Base-by-base conservation (phyloP, 2,113 vertebrate species). In the Lophura nycthemera region DNA sequence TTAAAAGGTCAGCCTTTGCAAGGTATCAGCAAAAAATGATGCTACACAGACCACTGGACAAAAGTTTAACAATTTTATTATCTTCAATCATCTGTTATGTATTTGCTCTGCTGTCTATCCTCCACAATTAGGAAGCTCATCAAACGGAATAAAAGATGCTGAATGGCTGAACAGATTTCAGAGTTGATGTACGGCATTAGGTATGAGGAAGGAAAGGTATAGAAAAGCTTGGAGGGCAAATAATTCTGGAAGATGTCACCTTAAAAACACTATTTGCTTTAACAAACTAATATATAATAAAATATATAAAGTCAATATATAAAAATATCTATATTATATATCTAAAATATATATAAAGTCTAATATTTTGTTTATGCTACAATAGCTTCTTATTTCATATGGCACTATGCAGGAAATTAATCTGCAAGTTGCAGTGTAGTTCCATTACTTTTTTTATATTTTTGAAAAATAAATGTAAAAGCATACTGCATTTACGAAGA, bases 1-100 rank as follows among this genome's bases (percentile, higher is more conserved):
- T 97, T 97, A 95, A 98, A 98, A 98, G 97, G 97, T 97, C 98
- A 98, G 86, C 94, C 59, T 48, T 84, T 93, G 83, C 92, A 97
- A 97, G 84, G 66, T 96, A 96, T 96, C 95, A 96, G 95, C 95
- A 97, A 95, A 97, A 97, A 97, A 96, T 92, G 38, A 84, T 94
- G 83, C 56, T 87, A 63, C 92, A 95, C 38, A 96, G 91, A 95
- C 89, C 88, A 91, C 3, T 82, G 89, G 92, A 96, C 96, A 83
- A 93, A 97, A 96, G 83, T 71, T 96, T 89, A 97, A 92, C 79
- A 38, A 94, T 97, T 97, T 97, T 93, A 96, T 97, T 97, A 94
- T 96, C 94, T 86, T 95, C 54, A 22, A 42, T 96, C 93, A 94
- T 97, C 94, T 96, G 72, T 95, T 95, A 79, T 77, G 83, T 95